Evolutionary conservation across 2,888 invertebrate genomes (phyloP), one percentile per base, ranked within the genome.

Genomic region (Platycheirus albimanus): DNA sequence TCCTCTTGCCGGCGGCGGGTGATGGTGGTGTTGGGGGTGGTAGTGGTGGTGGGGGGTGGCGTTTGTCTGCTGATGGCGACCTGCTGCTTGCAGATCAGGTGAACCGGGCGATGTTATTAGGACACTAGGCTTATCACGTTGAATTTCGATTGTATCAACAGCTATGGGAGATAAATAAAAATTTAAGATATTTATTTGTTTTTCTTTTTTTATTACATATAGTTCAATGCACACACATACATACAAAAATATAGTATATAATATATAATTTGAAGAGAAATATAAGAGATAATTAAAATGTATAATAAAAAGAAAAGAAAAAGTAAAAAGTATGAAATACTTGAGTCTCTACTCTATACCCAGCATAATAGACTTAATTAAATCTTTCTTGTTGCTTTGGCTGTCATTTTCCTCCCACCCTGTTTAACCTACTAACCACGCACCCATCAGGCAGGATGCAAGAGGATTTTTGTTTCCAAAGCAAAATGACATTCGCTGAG

Each of bases 81-180:
- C 93, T 89, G 80, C 90, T 91, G 89, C 91, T 89, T 95, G 95
- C 86, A 96, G 92, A 90, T 97, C 97, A 11, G 98, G 98, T 77
- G 98, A 97, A 47, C 97, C 97, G 6, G 98, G 98, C 86, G 98
- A 98, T 87, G 98, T 98, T 88, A 98, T 97, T 89, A 97, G 93
- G 85, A 98, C 97, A 91, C 97, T 97, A 51, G 98, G 98, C 89
- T 97, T 95, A 90, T 97, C 96, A 87, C 94, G 93, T 85, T 93
- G 90, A 80, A 87, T 81, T 67, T 91, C 90, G 67, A 90, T 87
- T 15, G 89, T 88, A 84, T 90, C 90, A 67, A 88, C 88, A 54
- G 86, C 85, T 52, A 88, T 61, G 13, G 4, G n/a, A 54, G 49
- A 13, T n/a, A n/a, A 45, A 61, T 4, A 15, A 33, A 47, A 70